These are phyloP conservation scores for Pluvialis apricaria DNA, from an alignment of 2,113 vertebrate genomes.

Conservation along the genomic window DNA sequence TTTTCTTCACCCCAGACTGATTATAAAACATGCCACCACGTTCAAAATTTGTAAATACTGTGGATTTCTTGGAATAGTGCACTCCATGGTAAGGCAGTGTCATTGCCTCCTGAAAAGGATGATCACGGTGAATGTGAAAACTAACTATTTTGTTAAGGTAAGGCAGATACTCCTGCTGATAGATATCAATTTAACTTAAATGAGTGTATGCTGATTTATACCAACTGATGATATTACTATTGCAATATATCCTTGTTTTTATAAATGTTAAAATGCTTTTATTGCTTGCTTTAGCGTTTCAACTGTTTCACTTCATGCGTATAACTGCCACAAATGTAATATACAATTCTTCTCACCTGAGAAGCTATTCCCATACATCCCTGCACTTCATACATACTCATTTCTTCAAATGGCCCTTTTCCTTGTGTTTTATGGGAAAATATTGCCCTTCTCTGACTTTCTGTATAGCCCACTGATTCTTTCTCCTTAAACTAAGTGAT, in stretches of 20 bases:
- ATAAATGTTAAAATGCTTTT: background rate
- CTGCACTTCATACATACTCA: background rate
- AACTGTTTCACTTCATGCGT: background rate
- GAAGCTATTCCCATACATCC: background rate
- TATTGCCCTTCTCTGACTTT: background rate
- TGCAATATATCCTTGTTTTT: background rate
- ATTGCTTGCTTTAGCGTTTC: background rate
- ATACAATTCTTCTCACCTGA: background rate
- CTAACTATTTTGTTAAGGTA: background rate
- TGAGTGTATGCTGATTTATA: background rate
- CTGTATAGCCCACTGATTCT: background rate
- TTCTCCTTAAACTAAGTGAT: constrained; percentile 3
- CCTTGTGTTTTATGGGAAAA: background rate
- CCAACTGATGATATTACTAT: background rate
- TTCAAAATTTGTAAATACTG: background rate
- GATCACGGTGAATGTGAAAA: background rate
- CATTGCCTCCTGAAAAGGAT: background rate
- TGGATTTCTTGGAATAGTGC: background rate
- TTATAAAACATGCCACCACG: background rate
- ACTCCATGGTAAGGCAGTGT: background rate
- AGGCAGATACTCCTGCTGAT: background rate
- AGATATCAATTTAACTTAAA: background rate
- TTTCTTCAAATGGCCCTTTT: background rate
- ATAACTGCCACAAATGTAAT: background rate
- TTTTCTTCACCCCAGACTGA: background rate